Percentiles rank a stretch among this genome's conserved stretches.
Evolutionary conservation across 92 coral and sea anemone genomes (phyloP).

Genomic region (Blastomussa wellsi): DNA sequence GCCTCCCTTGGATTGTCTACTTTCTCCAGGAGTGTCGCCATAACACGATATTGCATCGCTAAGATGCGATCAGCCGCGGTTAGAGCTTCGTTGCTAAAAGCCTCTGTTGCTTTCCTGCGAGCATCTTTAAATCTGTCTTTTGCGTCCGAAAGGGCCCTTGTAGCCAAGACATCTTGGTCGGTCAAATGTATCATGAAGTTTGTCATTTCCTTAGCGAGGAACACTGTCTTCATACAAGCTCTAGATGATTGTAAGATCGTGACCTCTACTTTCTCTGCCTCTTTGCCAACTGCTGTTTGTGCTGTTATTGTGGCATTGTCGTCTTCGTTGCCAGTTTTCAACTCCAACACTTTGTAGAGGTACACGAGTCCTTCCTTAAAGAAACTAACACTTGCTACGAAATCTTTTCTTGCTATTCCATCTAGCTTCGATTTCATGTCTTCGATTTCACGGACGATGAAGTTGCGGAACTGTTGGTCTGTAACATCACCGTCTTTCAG

Average conservation of each 20-base stretch:
- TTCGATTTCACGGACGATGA: constrained; percentile 3
- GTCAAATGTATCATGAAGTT: neutral
- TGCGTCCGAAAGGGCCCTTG: constrained; percentile 17
- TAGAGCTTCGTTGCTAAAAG: constrained; percentile 57
- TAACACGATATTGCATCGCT: constrained; percentile 52
- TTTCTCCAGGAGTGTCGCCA: constrained; percentile 45
- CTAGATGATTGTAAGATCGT: neutral
- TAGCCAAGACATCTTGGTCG: neutral
- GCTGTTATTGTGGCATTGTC: neutral
- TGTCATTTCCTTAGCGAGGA: neutral
- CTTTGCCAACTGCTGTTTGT: neutral
- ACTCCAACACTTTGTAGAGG: constrained; percentile 2
- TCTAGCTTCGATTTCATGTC: constrained; percentile 15
- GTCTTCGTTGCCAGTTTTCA: neutral
- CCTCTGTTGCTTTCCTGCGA: constrained; percentile 51
- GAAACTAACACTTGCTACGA: constrained; percentile 4
- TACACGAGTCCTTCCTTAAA: constrained; percentile 19
- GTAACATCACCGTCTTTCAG: constrained; percentile 4
- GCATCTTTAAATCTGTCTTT: constrained; percentile 47
- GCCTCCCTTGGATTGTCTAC: constrained; percentile 24
- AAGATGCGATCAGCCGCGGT: constrained; percentile 41
- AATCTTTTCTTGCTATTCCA: neutral
- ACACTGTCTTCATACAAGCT: neutral
- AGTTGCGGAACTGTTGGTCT: neutral
- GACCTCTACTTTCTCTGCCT: neutral